A percentile compares a stretch with the other conserved stretches of the same genome.
Evolutionary conservation across 2,797 vertebrate genomes (phyloP).

Genomic region (Gymnodraco acuticeps): DNA sequence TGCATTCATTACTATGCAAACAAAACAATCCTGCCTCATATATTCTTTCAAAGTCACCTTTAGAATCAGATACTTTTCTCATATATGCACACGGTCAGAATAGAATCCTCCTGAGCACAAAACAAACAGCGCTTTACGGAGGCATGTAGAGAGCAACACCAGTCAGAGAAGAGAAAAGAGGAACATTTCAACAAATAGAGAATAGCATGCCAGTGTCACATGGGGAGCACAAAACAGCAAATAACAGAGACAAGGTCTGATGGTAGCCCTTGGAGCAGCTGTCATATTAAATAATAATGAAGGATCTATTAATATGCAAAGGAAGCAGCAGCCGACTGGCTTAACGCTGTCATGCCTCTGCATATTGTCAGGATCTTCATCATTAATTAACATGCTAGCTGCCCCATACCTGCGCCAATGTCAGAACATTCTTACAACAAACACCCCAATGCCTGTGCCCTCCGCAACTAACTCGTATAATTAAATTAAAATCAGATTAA

Average conservation of each 20-base stretch:
- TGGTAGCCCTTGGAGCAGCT: constrained; percentile 91
- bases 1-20: constrained; percentile 87
- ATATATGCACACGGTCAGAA: constrained; percentile 61
- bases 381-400: constrained; percentile 92
- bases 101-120: constrained; percentile 71
- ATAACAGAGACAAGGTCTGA: constrained; percentile 90
- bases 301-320: constrained; percentile 93
- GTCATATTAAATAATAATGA: constrained; percentile 94
- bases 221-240: constrained; percentile 87
- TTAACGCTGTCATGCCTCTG: constrained; percentile 91
- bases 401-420: constrained; percentile 91
- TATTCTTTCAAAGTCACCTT: constrained; percentile 89
- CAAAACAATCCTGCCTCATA: constrained; percentile 82
- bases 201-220: constrained; percentile 86
- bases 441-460: constrained; percentile 86
- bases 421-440: constrained; percentile 91
- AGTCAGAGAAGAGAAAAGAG: constrained; percentile 51
- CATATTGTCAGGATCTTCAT: constrained; percentile 93
- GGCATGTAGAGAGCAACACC: constrained; percentile 65
- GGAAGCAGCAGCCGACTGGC: constrained; percentile 90
- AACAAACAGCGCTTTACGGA: constrained; percentile 70
- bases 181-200: constrained; percentile 82
- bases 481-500: constrained; percentile 92
- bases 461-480: constrained; percentile 85
- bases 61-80: constrained; percentile 77